Base-by-base conservation (phyloP, 2,888 invertebrate species). In the Calliopum simillimum region DNA sequence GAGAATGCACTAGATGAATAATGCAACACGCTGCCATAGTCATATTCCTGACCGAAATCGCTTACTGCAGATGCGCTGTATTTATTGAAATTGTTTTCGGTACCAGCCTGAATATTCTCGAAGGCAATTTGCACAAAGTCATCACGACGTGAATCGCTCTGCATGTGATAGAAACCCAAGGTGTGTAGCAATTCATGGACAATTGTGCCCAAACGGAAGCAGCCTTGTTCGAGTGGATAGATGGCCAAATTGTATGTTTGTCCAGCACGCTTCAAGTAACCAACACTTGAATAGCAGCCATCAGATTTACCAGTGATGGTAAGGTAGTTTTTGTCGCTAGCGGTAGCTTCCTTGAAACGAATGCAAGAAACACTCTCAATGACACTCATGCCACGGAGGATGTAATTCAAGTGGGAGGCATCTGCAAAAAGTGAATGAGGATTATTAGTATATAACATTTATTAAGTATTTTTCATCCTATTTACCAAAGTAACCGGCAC, bases 1-100 rank as follows among this genome's bases (percentile, higher is more conserved):
- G 92, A 91, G 84, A 94, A 94, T 0, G 93, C 93, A 44, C 88
- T 89, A 25, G 89, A 87, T 0, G 92, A 90, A 82, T 94, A 94
- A 79, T 94, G 94, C 93, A 94, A 91, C 1, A 94, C 91, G 75
- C 94, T 94, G 75, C 89, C 89, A 82, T 92, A 94, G 82, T 94
- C 94, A 78, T 94, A 94, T 0, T 88, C 85, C 64, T 93, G 88
- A 1, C 91, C 92, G 79, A 88, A 93, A 51, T 89, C 90, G 63
- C 89, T 87, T 0, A 91, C 88, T 16, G 84, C 86, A 3, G 86
- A 83, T 4, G 86, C 81, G 25, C 88, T 87, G 0, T 90, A 88
- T 81, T 93, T 94, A 69, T 88, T 88, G 82, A 94, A 94, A 85
- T 94, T 94, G 64, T 85, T 85, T 76, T 90, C 88, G 8, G 88